Evolutionary conservation across 2,797 vertebrate genomes (phyloP).

Genomic region (Coreius guichenoti): DNA sequence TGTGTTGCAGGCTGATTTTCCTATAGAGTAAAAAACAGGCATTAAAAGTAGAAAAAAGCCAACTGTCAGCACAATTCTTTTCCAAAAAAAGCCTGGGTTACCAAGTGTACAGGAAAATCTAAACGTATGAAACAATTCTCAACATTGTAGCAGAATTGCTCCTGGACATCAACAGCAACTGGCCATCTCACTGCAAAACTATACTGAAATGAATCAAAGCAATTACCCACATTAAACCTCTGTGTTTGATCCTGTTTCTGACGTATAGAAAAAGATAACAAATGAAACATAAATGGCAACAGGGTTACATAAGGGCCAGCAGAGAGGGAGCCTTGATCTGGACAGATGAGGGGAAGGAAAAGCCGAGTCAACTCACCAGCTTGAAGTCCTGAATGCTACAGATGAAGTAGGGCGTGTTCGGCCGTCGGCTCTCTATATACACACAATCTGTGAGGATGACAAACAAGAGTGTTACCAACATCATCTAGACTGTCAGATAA

Average conservation of each 20-base stretch:
- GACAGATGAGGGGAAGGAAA: constrained; percentile 39
- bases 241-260: constrained; percentile 57
- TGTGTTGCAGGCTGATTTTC: constrained; percentile 38
- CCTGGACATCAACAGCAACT: constrained; percentile 23
- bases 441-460: constrained; percentile 91
- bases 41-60: constrained; percentile 10
- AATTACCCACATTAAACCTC: constrained; percentile 57
- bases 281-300: constrained; percentile 46
- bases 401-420: constrained; percentile 99
- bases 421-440: constrained; percentile 97
- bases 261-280: constrained; percentile 48
- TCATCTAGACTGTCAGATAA: constrained; percentile 64
- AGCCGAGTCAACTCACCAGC: constrained; percentile 87
- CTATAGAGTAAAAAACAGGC: constrained; percentile 11
- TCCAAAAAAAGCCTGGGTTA: constrained; percentile 24
- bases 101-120: constrained; percentile 28
- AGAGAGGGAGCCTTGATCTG: constrained; percentile 1
- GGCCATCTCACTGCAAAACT: constrained; percentile 41
- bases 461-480: constrained; percentile 40
- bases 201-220: constrained; percentile 42
- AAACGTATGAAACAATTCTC: constrained; percentile 4
- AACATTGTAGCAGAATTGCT: constrained; percentile 14
- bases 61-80: constrained; percentile 45
- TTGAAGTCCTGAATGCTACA: constrained; percentile 99
- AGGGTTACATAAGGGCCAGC: constrained; percentile 26